These are phyloP conservation scores for Bos indicus DNA, from an alignment of 2,113 vertebrate species.

Conservation along the genomic window DNA sequence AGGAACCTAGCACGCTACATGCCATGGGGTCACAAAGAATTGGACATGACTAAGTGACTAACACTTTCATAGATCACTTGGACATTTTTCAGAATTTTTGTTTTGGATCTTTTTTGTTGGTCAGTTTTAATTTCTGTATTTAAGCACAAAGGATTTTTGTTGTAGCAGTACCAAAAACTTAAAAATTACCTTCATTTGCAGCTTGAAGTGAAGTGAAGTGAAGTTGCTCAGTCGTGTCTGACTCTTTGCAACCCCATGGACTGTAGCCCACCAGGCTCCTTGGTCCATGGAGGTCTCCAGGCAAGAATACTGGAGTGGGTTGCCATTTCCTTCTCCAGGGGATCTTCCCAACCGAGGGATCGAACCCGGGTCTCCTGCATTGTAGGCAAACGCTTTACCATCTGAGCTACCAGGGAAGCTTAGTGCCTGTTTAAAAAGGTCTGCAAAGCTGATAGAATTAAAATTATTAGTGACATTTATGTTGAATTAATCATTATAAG, in stretches of 20 bases:
- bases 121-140: conserved; percentile 9
- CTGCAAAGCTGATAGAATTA: background rate
- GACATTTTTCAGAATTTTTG: background rate
- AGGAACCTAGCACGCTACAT: background rate
- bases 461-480: background rate
- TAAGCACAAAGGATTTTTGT: background rate
- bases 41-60: background rate
- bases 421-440: background rate
- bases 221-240: too few species aligned
- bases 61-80: background rate
- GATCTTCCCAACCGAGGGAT: too few species aligned
- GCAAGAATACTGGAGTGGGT: too few species aligned
- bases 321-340: too few species aligned
- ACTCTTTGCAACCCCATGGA: too few species aligned
- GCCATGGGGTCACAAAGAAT: background rate
- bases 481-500: background rate
- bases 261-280: too few species aligned
- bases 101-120: background rate
- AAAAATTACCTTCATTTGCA: background rate
- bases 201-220: background rate
- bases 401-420: background rate
- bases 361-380: too few species aligned
- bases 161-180: background rate
- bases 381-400: too few species aligned
- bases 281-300: too few species aligned